A percentile compares a stretch with the other conserved stretches of the same genome.
phyloP scores from a whole-genome alignment of 2,113 vertebrate species.

The Apteryx owenii region DNA sequence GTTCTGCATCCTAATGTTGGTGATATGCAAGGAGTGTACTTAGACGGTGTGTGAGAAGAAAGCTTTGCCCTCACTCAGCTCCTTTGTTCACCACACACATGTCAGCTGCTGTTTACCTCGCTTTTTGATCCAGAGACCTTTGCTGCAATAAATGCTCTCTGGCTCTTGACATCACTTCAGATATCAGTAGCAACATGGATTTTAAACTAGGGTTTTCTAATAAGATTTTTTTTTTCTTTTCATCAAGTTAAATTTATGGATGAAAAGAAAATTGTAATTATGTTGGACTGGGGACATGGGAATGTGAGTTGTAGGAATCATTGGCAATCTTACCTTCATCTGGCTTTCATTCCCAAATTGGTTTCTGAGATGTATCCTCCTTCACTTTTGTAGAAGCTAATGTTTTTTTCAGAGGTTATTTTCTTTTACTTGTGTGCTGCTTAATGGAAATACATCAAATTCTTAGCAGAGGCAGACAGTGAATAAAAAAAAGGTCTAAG shows the following conservation, averaged over 20 bases:
- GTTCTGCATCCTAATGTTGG: not conserved
- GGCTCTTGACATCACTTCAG: not conserved
- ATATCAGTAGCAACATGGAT: not conserved
- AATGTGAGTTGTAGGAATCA: not conserved
- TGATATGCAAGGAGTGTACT: not conserved
- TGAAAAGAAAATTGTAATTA: not conserved
- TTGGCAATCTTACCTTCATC: not conserved
- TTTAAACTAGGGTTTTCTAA: not conserved
- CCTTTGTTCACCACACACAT: not conserved
- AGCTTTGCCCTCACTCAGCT: not conserved
- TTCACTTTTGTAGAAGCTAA: not conserved
- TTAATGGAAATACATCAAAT: conserved; percentile 34
- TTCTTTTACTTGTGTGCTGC: not conserved
- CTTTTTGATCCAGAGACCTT: not conserved
- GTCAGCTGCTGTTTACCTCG: rapidly evolving
- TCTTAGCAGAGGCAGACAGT: conserved; percentile 16
- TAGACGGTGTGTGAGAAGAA: not conserved
- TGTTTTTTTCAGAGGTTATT: not conserved
- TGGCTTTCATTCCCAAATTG: not conserved
- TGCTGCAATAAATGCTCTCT: not conserved
- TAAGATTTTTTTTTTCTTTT: not conserved
- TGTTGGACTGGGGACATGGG: not conserved
- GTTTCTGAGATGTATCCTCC: not conserved
- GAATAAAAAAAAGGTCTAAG: conserved; percentile 54
- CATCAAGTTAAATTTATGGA: not conserved